Evolutionary conservation across 64 coral and sea anemone species (phyloP), one percentile per base, ranked within the genome.

Genomic region (Stichodactyla helianthus): DNA sequence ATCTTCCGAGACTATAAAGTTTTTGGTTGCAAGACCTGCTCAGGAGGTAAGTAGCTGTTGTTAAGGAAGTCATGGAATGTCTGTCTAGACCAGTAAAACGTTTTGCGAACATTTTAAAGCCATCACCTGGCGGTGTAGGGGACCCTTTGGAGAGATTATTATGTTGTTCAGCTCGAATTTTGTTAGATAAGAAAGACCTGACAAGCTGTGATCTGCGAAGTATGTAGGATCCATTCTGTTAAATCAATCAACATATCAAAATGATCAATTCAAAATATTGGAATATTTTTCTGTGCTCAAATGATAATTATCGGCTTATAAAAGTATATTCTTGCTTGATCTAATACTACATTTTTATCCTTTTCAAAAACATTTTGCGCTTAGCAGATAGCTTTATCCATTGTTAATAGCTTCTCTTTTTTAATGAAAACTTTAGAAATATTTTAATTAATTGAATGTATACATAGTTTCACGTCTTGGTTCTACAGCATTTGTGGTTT

Each of bases 21-120:
- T 99, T 88, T 71, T 99, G 11, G 97, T 99, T 13, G 97, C 97
- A 7, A 88, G 97, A 80, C 97, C 97, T 28, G 97, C 93, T 14
- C 93, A 94, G 50, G 97, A 99, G 97, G 97, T 99, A 71, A 88
- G 89, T 6, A 79, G 50, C 50, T 52, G 78, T 81, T 54, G 52
- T 0, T 9, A 53, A 81, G 78, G 78, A 79, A 79, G 77, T 52
- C 31, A 6, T 19, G 77, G 77, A 79, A 79, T 79, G 77, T 50
- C 31, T 52, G 50, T 52, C 77, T 79, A 31, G 77, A 79, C 77
- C 77, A 4, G 77, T 31, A 26, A 79, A 79, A 25, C 77, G 77
- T 79, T 79, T 79, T 79, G 20, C 22, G 77, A 50, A n/a, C 62
- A 65, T 44, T 44, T 44, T 44, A 44, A 44, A 44, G 62, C 19